phyloP scores from a whole-genome alignment of 1,140 invertebrate genomes.

The Drosophila pallidifrons region DNA sequence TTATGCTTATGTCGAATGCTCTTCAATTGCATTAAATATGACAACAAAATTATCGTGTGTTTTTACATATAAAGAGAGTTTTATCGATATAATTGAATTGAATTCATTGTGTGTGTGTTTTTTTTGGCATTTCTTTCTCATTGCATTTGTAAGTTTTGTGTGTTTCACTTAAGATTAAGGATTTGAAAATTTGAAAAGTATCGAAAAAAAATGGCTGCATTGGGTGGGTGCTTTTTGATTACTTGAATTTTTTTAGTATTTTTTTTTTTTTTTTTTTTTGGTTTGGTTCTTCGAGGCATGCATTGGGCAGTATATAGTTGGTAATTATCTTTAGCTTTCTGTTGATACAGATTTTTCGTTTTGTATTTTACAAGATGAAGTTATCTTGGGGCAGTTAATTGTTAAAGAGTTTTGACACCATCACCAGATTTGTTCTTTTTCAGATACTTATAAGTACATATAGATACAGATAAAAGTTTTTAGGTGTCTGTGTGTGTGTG shows the following conservation, averaged over 20 bases:
- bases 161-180: conserved; percentile 37
- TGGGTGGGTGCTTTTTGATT: conserved; percentile 8
- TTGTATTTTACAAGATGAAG: conserved; percentile 39
- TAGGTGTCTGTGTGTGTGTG: conserved; percentile 24
- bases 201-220: conserved; percentile 31
- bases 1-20: conserved; percentile 33
- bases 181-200: conserved; percentile 33
- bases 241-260: not conserved
- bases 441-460: conserved; percentile 44
- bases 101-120: conserved; percentile 12
- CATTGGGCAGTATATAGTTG: conserved; percentile 3
- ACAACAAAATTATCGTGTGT: conserved; percentile 5
- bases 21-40: conserved; percentile 33
- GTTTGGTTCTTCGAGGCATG: conserved; percentile 18
- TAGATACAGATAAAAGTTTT: conserved; percentile 23
- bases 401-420: conserved; percentile 28
- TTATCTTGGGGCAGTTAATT: conserved; percentile 30
- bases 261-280: not conserved
- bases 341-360: conserved; percentile 28
- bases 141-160: conserved; percentile 6
- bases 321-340: conserved; percentile 13
- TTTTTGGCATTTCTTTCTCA: not conserved
- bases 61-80: conserved; percentile 23
- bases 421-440: conserved; percentile 30
- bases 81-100: conserved; percentile 39